Evolutionary conservation across 2,113 vertebrate genomes (phyloP).

Genomic region (Sceloporus undulatus): DNA sequence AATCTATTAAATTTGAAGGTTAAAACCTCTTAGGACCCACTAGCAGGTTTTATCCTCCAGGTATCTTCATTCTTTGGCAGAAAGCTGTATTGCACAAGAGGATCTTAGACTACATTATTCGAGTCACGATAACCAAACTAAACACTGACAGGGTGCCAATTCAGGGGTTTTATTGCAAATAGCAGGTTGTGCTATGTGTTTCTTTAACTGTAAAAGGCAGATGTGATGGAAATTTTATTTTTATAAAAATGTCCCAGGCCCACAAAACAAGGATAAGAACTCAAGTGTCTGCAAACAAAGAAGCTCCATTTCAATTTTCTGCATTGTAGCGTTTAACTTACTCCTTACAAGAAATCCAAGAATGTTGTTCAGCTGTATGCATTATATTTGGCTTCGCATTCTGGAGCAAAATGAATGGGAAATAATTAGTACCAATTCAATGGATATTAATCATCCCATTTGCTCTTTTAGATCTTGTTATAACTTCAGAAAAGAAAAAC

Average conservation of each 20-base stretch:
- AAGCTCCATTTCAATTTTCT: slow-evolving; percentile 12
- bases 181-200: accelerated
- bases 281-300: slow-evolving; percentile 44
- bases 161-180: neutral
- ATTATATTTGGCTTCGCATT: slow-evolving; percentile 26
- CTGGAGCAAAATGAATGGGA: slow-evolving; percentile 9
- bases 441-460: neutral
- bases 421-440: neutral
- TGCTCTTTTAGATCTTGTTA: neutral
- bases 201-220: slow-evolving; percentile 15
- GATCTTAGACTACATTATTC: neutral
- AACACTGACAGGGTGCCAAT: neutral
- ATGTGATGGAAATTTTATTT: neutral
- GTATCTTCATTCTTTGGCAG: neutral
- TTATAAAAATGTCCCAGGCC: neutral
- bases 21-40: neutral
- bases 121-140: slow-evolving; percentile 10
- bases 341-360: slow-evolving; percentile 50
- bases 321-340: neutral
- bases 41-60: neutral
- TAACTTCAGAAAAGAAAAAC: neutral
- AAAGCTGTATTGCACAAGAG: neutral
- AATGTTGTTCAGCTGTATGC: slow-evolving; percentile 28
- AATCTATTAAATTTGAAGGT: neutral
- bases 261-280: slow-evolving; percentile 2